phyloP scores from a whole-genome alignment of 2,888 invertebrate species.

The Ephialtes manifestator region DNA sequence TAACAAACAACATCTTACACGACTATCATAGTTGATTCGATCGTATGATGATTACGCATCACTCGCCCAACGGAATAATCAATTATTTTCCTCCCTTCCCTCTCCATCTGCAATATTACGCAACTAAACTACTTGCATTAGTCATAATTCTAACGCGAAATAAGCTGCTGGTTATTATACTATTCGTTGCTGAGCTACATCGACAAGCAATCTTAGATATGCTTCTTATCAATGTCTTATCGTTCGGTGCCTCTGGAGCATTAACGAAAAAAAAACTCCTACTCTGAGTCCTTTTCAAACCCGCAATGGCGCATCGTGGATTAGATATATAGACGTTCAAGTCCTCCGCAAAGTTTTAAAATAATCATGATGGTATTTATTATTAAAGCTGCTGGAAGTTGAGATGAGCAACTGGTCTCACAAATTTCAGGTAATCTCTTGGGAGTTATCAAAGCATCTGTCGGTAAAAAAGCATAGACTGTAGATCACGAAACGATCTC shows the following conservation, averaged over 20 bases:
- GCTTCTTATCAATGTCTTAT: slow-evolving; percentile 17
- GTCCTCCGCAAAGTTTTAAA: not conserved
- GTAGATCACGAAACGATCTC: slow-evolving; percentile 1
- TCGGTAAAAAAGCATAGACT: not conserved
- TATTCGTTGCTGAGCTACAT: not conserved
- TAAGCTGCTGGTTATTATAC: not conserved
- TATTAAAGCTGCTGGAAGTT: not conserved
- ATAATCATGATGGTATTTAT: not conserved
- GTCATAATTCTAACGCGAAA: not conserved
- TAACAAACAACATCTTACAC: not conserved
- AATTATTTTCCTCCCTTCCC: slow-evolving; percentile 27
- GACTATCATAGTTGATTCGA: not conserved
- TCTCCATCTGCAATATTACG: not conserved
- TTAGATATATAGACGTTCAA: not conserved
- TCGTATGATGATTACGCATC: slow-evolving; percentile 28
- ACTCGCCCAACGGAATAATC: slow-evolving; percentile 17
- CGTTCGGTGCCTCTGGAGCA: not conserved
- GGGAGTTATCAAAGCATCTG: not conserved
- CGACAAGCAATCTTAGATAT: slow-evolving; percentile 1
- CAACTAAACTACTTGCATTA: slow-evolving; percentile 22
- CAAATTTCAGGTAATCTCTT: not conserved
- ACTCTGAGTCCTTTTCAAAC: not conserved
- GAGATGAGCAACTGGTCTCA: not conserved
- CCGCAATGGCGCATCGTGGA: not conserved
- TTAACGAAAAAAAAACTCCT: not conserved